Base-by-base conservation (phyloP, 2,113 vertebrate genomes). In the Camelus dromedarius region DNA sequence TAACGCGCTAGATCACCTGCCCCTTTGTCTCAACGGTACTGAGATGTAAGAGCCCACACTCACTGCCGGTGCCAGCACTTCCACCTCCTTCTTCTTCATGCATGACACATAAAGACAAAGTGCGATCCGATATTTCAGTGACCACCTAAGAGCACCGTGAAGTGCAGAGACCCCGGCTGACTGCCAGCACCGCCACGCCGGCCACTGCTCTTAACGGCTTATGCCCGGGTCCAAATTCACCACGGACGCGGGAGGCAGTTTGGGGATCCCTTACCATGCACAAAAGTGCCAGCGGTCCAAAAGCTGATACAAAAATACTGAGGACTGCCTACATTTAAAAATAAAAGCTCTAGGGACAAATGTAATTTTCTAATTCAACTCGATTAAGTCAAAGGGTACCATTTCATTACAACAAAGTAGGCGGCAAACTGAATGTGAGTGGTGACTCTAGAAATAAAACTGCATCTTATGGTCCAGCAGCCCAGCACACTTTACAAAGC, bases 371-470 rank as follows among this genome's bases (percentile, higher is more conserved):
- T 20, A 18, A 69, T 56, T 67, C 32, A 84, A 75, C 24, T 48
- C 35, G 28, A 64, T 56, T n/a, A 91, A 66, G 38, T 72, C 20
- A 77, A 88, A 93, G n/a, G 64, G 86, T 60, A 42, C 48, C 54
- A 70, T 58, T 96, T 42, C 22, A 72, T 56, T 95, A 87, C 15
- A 90, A 66, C 56, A 56, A 89, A 48, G n/a, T 9, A 56, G 28
- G 1, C 13, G 19, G 50, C 19, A 60, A 89, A 69, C 48, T 48
- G 46, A 75, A 75, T 76, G 66, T 28, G 28, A 48, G 66, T 18
- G 22, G 35, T 6, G 89, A 80, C n/a, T 15, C 54, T 32, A 15
- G 64, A 83, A 92, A 62, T 20, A 16, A 28, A 72, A 64, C 2
- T 85, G 50, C 16, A 28, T 22, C 73, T 52, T 72, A n/a, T 12